Evolutionary conservation across 2,797 vertebrate genomes (phyloP).

Genomic region (Acomys russatus): DNA sequence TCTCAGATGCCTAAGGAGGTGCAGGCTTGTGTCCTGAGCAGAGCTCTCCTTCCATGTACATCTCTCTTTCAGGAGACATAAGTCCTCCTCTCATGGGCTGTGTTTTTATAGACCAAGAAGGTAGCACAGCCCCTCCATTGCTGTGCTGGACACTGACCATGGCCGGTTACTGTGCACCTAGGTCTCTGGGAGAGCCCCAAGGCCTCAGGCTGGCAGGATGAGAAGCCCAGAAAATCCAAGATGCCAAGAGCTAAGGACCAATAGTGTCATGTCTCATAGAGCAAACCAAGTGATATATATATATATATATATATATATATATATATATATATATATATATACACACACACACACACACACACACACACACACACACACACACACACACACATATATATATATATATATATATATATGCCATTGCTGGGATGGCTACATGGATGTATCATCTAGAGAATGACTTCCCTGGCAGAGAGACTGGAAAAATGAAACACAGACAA

Average conservation of each 20-base stretch:
- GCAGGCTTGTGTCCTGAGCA: not conserved
- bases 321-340: too few relatives aligned
- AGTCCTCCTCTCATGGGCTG: accelerated
- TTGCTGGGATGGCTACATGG: accelerated
- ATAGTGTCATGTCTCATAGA: accelerated
- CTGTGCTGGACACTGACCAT: not conserved
- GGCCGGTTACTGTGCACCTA: not conserved
- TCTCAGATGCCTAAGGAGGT: not conserved
- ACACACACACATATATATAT: too few relatives aligned
- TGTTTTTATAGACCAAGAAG: accelerated
- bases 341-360: too few relatives aligned
- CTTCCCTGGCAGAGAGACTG: not conserved
- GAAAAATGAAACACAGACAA: not conserved
- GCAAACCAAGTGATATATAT: accelerated
- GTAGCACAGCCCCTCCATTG: accelerated
- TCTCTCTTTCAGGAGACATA: not conserved
- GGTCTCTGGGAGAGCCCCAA: too few relatives aligned
- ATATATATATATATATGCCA: too few relatives aligned
- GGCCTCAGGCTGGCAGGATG: too few relatives aligned
- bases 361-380: too few relatives aligned
- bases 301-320: too few relatives aligned
- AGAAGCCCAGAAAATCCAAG: not conserved
- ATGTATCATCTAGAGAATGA: accelerated
- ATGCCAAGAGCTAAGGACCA: not conserved
- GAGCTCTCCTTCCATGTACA: not conserved